Evolutionary conservation across 2,888 invertebrate genomes (phyloP).

Genomic region (Pyrrhosoma nymphula): DNA sequence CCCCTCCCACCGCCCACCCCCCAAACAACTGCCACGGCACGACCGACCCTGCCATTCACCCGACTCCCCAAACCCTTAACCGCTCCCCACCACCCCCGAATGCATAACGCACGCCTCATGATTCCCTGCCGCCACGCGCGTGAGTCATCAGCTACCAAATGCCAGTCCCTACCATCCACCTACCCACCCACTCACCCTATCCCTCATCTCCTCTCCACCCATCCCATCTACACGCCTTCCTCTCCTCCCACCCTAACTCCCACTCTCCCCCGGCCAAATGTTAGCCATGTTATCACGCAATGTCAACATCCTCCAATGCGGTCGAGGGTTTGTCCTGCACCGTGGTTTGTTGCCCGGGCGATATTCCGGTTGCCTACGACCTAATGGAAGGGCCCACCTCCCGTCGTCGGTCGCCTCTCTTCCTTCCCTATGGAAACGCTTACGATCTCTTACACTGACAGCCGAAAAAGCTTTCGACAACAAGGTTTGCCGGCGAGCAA

Average conservation of each 20-base stretch:
- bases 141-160: neutral
- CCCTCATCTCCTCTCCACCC: neutral
- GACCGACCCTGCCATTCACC: neutral
- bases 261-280: neutral
- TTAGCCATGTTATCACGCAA: neutral
- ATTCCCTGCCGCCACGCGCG: neutral
- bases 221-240: neutral
- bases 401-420: too few relatives aligned
- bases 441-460: neutral
- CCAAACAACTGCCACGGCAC: neutral
- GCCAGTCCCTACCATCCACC: neutral
- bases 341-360: neutral
- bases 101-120: neutral
- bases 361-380: neutral
- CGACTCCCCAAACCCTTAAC: neutral
- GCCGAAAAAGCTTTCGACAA: too few relatives aligned
- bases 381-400: neutral
- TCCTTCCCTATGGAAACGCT: neutral
- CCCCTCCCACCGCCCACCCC: neutral
- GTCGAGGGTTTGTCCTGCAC: neutral
- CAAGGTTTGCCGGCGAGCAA: too few relatives aligned
- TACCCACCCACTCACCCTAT: neutral
- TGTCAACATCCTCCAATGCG: slow-evolving; percentile 2
- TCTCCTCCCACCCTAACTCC: too few relatives aligned
- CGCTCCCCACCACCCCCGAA: neutral